A percentile compares a stretch with the other conserved stretches of the same genome.
Evolutionary conservation across 2,888 invertebrate species (phyloP).

Genomic region (Acrobasis consociella): DNA sequence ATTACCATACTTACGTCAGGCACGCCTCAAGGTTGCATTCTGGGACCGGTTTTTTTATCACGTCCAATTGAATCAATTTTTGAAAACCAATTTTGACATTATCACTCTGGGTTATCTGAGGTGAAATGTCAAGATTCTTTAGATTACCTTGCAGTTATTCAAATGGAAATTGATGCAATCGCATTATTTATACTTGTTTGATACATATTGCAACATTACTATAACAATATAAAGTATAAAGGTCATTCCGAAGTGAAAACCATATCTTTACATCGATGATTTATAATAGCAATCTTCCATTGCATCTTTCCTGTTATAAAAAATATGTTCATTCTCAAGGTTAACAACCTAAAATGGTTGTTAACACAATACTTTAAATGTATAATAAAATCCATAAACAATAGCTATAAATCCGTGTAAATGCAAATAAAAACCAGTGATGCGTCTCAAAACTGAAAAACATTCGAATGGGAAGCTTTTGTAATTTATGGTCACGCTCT

Average conservation of each 20-base stretch:
- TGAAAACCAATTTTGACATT: conserved; percentile 44
- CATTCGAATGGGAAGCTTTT: conserved; percentile 57
- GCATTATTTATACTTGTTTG: conserved; percentile 1
- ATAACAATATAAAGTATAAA: conserved; percentile 7
- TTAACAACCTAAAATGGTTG: conserved; percentile 16
- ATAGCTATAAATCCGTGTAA: conserved; percentile 28
- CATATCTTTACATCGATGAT: conserved; percentile 5
- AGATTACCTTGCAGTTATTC: conserved; percentile 35
- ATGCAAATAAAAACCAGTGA: conserved; percentile 56
- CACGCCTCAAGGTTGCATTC: conserved; percentile 37
- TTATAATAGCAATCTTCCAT: neutral
- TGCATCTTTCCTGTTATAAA: neutral
- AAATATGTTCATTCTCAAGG: conserved; percentile 15
- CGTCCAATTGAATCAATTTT: conserved; percentile 38
- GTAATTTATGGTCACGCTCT: conserved; percentile 66
- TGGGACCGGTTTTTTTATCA: conserved; percentile 40
- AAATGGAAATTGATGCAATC: conserved; percentile 22
- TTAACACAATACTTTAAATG: conserved; percentile 15
- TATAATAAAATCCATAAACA: conserved; percentile 34
- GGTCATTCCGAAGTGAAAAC: conserved; percentile 3
- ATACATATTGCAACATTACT: conserved; percentile 3
- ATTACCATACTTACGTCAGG: conserved; percentile 23
- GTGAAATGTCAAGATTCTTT: conserved; percentile 40
- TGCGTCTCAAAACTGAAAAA: conserved; percentile 54
- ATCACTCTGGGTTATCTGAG: conserved; percentile 44